Percentiles rank a stretch among this genome's conserved stretches.
Evolutionary conservation across 2,113 vertebrate species (phyloP).

Genomic region (Syngnathus typhle): DNA sequence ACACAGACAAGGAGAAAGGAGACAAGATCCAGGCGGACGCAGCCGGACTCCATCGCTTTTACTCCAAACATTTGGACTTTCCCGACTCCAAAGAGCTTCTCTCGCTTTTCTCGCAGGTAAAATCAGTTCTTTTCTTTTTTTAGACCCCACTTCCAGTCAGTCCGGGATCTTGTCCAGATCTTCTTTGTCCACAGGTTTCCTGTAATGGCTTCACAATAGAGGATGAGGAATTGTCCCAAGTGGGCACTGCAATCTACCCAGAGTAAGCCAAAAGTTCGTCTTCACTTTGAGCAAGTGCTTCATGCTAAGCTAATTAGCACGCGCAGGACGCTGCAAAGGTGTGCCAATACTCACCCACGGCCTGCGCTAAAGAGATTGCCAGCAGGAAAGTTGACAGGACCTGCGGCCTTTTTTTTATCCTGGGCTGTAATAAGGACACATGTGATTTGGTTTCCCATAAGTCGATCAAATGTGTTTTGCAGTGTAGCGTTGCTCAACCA

Average conservation of each 20-base stretch:
- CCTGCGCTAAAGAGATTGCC: no score
- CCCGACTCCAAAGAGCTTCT: slow-evolving; percentile 77
- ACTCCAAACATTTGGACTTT: slow-evolving; percentile 87
- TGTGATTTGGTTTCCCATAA: no score
- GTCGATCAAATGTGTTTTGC: slow-evolving; percentile 21
- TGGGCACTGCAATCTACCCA: slow-evolving; percentile 93
- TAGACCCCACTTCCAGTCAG: no score
- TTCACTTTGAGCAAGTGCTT: neutral
- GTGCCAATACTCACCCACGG: no score
- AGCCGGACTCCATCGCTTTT: slow-evolving; percentile 85
- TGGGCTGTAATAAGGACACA: no score
- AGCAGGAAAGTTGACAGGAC: no score
- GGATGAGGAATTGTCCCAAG: slow-evolving; percentile 90
- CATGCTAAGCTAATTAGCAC: neutral
- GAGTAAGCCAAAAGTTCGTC: slow-evolving; percentile 74
- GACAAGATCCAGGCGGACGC: slow-evolving; percentile 82
- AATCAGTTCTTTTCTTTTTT: no score
- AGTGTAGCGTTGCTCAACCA: slow-evolving; percentile 94
- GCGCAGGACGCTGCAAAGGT: no score
- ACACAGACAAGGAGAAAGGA: slow-evolving; percentile 87
- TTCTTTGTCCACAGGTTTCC: slow-evolving; percentile 74
- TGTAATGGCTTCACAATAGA: slow-evolving; percentile 97
- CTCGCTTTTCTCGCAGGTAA: slow-evolving; percentile 89
- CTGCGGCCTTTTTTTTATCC: no score
- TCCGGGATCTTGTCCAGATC: neutral